These are phyloP conservation scores for Helicolenus hilgendorfi DNA, from an alignment of 2,797 vertebrate species.

Conservation along the genomic window DNA sequence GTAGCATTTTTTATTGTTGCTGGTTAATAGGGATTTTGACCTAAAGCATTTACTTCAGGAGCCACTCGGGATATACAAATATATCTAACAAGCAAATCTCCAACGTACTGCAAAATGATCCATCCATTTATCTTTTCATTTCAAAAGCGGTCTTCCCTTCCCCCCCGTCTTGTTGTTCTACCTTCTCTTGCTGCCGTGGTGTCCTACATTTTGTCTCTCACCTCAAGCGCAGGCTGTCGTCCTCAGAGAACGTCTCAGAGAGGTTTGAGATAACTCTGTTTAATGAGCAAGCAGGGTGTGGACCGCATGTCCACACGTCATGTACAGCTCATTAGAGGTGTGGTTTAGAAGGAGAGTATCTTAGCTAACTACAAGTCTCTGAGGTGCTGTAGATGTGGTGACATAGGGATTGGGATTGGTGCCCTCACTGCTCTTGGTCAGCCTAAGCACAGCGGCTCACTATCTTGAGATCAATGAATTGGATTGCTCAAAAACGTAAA, in stretches of 20 bases:
- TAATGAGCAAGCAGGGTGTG: constrained; percentile 75
- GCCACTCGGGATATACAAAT: constrained; percentile 7
- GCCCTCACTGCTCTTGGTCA: background rate
- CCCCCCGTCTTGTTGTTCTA: background rate
- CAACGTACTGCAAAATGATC: constrained; percentile 16
- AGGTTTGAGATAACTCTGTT: constrained; percentile 56
- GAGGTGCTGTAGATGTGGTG: constrained; percentile 36
- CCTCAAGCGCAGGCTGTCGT: constrained; percentile 50
- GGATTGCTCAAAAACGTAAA: constrained; percentile 1
- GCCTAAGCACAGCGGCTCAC: background rate
- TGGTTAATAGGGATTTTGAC: constrained; percentile 56
- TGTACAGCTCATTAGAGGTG: constrained; percentile 67
- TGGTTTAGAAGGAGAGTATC: constrained; percentile 29
- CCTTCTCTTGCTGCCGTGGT: constrained; percentile 3
- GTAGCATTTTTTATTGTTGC: constrained; percentile 30
- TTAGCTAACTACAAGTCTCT: constrained; percentile 53
- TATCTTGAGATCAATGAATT: constrained; percentile 18
- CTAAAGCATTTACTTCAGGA: constrained; percentile 40
- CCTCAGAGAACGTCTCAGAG: constrained; percentile 47
- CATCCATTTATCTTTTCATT: constrained; percentile 55
- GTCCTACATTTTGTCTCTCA: constrained; percentile 63
- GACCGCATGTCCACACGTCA: constrained; percentile 56
- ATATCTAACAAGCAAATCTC: constrained; percentile 41
- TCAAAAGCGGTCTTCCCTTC: constrained; percentile 25
- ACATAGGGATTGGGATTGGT: constrained; percentile 15